Evolutionary conservation across 2,797 vertebrate genomes (phyloP).

Genomic region (Sebastes itinus): DNA sequence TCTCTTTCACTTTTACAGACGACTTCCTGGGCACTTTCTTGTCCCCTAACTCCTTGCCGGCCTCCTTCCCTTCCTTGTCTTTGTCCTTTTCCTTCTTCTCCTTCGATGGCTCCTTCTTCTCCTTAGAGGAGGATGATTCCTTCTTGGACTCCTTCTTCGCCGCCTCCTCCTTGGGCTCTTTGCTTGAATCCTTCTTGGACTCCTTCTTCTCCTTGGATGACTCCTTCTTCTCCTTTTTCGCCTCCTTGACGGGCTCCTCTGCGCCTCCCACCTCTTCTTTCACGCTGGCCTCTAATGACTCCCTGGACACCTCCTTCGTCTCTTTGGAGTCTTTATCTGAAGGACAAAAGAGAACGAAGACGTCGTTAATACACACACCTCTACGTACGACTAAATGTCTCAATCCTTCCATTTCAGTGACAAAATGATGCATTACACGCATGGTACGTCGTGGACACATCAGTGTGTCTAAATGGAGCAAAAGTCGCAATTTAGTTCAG

Average conservation of each 20-base stretch:
- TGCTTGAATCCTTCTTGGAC: slow-evolving; percentile 56
- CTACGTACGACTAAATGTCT: not conserved
- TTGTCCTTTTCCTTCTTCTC: slow-evolving; percentile 72
- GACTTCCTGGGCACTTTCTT: slow-evolving; percentile 71
- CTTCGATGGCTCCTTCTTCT: slow-evolving; percentile 66
- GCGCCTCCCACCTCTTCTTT: slow-evolving; percentile 40
- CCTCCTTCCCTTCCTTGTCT: slow-evolving; percentile 71
- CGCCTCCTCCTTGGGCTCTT: slow-evolving; percentile 29
- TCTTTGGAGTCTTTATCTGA: slow-evolving; percentile 65
- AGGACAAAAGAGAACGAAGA: not conserved
- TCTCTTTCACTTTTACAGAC: slow-evolving; percentile 77
- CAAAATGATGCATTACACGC: not conserved
- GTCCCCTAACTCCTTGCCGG: slow-evolving; percentile 55
- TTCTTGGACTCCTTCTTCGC: slow-evolving; percentile 64
- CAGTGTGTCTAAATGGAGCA: fast-evolving
- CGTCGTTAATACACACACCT: not conserved
- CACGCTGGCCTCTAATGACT: slow-evolving; percentile 24
- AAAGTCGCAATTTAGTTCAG: not conserved
- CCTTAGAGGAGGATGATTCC: slow-evolving; percentile 65
- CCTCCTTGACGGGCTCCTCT: slow-evolving; percentile 57
- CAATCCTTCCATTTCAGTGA: not conserved
- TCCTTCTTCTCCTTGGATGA: slow-evolving; percentile 69
- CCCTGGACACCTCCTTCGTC: slow-evolving; percentile 57
- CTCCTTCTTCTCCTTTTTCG: slow-evolving; percentile 66
- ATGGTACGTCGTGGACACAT: not conserved